Conservation (phyloP, 2,113 vertebrate species). For the Rhabdornis inornatus region DNA sequence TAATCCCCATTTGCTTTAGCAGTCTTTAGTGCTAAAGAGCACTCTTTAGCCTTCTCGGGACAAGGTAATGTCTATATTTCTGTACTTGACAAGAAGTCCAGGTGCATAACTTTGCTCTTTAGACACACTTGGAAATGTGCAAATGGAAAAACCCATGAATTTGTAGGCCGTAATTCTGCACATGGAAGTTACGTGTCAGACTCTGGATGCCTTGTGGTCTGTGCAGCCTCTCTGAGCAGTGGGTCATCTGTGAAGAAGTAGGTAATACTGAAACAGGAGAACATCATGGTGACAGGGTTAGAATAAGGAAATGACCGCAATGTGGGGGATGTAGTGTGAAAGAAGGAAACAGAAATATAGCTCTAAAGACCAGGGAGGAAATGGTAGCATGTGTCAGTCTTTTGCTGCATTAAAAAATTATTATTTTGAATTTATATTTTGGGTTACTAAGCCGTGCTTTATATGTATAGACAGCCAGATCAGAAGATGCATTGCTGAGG, state of each 20-base stretch:
- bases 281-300: background rate
- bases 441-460: background rate
- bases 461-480: background rate
- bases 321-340: background rate
- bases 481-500: background rate
- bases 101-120: background rate
- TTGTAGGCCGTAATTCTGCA: background rate
- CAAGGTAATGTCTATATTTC: background rate
- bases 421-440: background rate
- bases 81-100: background rate
- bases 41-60: background rate
- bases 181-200: rapidly evolving
- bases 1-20: background rate
- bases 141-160: background rate
- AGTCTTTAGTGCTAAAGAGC: background rate
- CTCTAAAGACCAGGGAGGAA: background rate
- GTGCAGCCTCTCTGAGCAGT: background rate
- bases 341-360: background rate
- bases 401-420: background rate
- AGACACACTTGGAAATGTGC: background rate
- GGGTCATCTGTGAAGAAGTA: background rate
- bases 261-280: background rate
- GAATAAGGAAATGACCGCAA: background rate
- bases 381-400: background rate
- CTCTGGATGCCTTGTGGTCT: background rate